Base-by-base conservation (phyloP, 1,140 invertebrate species). In the Drosophila lacertosa region DNA sequence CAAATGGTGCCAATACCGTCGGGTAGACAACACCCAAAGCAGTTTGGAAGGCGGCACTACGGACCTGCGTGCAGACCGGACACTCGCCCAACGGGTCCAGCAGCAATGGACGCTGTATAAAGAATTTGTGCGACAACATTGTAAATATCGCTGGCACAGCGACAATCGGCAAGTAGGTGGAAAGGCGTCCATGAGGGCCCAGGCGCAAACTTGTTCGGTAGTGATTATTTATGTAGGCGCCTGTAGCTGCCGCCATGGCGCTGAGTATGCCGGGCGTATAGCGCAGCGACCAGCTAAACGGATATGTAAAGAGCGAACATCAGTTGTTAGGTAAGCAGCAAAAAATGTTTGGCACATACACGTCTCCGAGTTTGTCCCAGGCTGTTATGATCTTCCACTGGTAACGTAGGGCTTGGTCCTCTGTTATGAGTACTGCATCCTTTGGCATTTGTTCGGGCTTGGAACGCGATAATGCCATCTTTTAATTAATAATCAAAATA, bases 201-300 rank as follows among this genome's bases (percentile, higher is more conserved):
- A 93, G 76, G 9, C 78, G 84, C 7, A 92, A 76, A 63, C 92
- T 78, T 0, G 59, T 74, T 1, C 91, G 72, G 44, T 91, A 93
- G 53, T 92, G 83, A 57, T 89, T 92, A 65, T 92, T 93, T 4
- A 92, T 72, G 59, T 89, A 92, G 24, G 91, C 81, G 0, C 92
- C 92, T 4, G 84, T 82, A 3, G 66, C 62, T 3, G 81, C 90
- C 3, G 91, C 79, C 51, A 90, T 4, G 0, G 68, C 76, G 22
- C 80, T 80, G 2, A 92, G 65, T 39, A 92, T 65, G 4, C 80
- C 81, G 3, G 88, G 76, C 0, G 89, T 76, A 66, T 91, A 92
- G n/a, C 89, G 90, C 45, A 92, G 73, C 0, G 88, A 73, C 90
- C 91, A 91, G 11, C 92, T 93, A 39, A 22, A 54, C 6, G 33